Conservation (phyloP, 2,113 vertebrate species). For the Rhynchomys soricoides region DNA sequence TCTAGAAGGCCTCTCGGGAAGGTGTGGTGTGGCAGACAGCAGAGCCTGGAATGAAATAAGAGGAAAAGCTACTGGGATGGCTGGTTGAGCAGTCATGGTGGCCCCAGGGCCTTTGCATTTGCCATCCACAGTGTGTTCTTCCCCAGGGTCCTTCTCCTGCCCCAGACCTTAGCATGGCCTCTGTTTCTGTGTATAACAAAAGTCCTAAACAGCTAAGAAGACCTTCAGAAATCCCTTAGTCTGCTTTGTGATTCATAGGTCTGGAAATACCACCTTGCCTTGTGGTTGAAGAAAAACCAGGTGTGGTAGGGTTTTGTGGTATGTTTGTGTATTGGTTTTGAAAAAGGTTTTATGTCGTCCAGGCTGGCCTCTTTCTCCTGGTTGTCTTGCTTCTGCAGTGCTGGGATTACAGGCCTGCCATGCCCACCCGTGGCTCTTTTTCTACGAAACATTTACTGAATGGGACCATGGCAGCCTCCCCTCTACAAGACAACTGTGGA, state of each 20-base stretch:
- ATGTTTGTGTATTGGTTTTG: neutral
- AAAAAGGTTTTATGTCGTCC: neutral
- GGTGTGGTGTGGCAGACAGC: neutral
- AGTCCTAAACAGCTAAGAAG: constrained; percentile 1
- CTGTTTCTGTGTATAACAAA: neutral
- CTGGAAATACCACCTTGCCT: neutral
- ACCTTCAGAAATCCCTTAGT: neutral
- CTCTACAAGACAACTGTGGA: neutral
- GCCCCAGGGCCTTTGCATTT: neutral
- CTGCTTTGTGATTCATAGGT: neutral
- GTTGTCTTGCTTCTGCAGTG: neutral
- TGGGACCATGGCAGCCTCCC: neutral
- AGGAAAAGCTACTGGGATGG: neutral
- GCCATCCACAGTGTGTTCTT: neutral
- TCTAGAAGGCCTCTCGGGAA: neutral
- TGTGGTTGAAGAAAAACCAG: neutral
- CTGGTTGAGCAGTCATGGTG: neutral
- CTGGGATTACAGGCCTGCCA: neutral
- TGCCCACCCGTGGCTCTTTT: neutral
- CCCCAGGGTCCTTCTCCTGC: neutral
- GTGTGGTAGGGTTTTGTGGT: neutral
- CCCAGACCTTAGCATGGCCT: neutral
- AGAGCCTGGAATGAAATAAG: neutral
- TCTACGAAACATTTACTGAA: neutral
- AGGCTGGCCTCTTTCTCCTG: neutral